Evolutionary conservation across 2,113 vertebrate species (phyloP).

Genomic region (Trogon melanurus): DNA sequence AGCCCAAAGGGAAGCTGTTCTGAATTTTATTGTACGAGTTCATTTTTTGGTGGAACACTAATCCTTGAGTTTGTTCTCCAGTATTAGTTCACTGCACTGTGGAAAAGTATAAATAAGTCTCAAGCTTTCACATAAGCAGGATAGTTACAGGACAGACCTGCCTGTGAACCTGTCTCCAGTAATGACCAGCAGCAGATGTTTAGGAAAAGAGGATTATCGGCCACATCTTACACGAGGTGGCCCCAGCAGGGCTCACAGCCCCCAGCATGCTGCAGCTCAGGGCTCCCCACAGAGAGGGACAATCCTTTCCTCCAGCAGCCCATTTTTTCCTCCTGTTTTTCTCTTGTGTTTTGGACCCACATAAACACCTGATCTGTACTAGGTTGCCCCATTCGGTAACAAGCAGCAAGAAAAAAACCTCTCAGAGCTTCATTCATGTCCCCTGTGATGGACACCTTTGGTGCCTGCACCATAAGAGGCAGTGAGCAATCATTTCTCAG

Average conservation of each 20-base stretch:
- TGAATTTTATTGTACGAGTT: background rate
- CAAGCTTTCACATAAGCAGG: background rate
- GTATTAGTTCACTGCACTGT: background rate
- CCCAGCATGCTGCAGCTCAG: background rate
- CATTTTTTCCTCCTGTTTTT: background rate
- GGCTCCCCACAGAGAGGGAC: background rate
- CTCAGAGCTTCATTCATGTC: background rate
- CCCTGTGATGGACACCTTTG: background rate
- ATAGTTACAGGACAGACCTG: background rate
- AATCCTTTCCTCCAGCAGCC: background rate
- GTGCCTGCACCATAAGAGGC: background rate
- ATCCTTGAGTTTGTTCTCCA: background rate
- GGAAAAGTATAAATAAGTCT: background rate
- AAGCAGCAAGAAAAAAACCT: background rate
- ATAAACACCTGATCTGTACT: background rate
- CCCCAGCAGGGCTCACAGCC: background rate
- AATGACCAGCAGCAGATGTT: background rate
- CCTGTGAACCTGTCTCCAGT: background rate
- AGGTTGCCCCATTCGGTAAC: background rate
- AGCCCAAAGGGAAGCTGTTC: background rate
- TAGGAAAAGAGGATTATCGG: background rate
- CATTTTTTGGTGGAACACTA: background rate
- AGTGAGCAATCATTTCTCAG: background rate
- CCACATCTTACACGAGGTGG: fast-evolving
- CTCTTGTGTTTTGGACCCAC: background rate